Percentiles rank a stretch among this genome's conserved stretches.
Evolutionary conservation across 2,888 invertebrate species (phyloP).

Genomic region (Eledona agricola): DNA sequence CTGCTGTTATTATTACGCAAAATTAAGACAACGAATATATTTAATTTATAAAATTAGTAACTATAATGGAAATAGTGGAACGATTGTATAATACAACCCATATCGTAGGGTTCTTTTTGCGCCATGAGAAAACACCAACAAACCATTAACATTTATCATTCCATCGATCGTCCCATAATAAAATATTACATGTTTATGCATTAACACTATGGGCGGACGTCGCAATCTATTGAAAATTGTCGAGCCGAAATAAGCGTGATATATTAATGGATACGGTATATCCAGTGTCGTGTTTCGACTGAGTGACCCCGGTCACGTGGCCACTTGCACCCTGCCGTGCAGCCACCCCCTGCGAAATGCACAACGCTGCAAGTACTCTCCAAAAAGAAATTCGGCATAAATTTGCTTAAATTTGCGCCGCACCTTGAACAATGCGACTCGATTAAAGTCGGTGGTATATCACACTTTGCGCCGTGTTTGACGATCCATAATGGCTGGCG

Average conservation of each 20-base stretch:
- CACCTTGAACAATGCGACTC: conserved; percentile 5
- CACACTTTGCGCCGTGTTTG: conserved; percentile 2
- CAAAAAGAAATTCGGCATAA: conserved; percentile 10
- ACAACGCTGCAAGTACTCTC: no score
- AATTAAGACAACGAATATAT: no score
- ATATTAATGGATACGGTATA: conserved; percentile 43
- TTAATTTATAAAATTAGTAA: no score
- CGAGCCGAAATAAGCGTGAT: conserved; percentile 44
- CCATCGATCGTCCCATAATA: conserved; percentile 43
- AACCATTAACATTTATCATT: conserved; percentile 47
- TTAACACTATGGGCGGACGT: conserved; percentile 24
- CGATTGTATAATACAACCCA: no score
- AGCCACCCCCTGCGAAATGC: conserved; percentile 26
- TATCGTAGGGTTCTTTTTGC: no score
- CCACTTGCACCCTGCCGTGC: conserved; percentile 37
- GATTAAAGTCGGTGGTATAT: conserved; percentile 1
- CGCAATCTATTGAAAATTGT: conserved; percentile 25
- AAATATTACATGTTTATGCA: conserved; percentile 40
- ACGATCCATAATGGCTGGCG: conserved; percentile 3
- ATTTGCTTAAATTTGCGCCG: no score
- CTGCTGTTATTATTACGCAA: no score
- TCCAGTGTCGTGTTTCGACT: conserved; percentile 33
- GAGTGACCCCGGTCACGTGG: conserved; percentile 40
- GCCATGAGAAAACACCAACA: conserved; percentile 42
- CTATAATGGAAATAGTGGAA: no score